These are phyloP conservation scores for Agriopis leucophaearia DNA, from an alignment of 2,888 invertebrate genomes.

Conservation along the genomic window DNA sequence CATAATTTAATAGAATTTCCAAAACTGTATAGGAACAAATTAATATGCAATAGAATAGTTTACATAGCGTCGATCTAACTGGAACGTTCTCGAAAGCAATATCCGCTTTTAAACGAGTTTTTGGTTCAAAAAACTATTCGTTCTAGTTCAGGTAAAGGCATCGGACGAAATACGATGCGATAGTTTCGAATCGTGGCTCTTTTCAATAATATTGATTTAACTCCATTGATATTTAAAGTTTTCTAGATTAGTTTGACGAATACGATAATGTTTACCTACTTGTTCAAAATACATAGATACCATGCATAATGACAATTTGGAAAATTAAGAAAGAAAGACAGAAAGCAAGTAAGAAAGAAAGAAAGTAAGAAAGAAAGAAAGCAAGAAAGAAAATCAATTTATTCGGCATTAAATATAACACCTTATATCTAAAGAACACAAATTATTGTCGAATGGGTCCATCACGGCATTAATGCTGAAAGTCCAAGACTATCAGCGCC, in stretches of 20 bases:
- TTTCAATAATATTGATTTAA: constrained; percentile 42
- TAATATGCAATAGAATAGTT: constrained; percentile 73
- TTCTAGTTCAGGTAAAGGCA: constrained; percentile 69
- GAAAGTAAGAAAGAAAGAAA: too few species aligned
- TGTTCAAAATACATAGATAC: too few species aligned
- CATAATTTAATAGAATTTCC: background rate
- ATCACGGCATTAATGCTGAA: too few species aligned
- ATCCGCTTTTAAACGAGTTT: constrained; percentile 86
- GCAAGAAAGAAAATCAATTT: too few species aligned
- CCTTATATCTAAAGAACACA: too few species aligned
- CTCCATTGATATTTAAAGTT: constrained; percentile 18
- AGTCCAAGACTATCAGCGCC: too few species aligned
- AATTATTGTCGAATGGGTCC: too few species aligned
- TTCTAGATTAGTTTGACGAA: background rate
- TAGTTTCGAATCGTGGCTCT: constrained; percentile 45
- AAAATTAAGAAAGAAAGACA: too few species aligned
- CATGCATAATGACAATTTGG: too few species aligned
- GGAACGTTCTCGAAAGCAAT: constrained; percentile 81
- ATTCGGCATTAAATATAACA: too few species aligned
- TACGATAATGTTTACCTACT: background rate
- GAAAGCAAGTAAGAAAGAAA: too few species aligned
- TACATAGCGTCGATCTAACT: constrained; percentile 76
- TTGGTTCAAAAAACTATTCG: constrained; percentile 82
- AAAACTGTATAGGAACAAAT: constrained; percentile 47
- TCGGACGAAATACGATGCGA: constrained; percentile 55